Evolutionary conservation across 2,113 vertebrate genomes (phyloP).

Genomic region (Aphyosemion australe): DNA sequence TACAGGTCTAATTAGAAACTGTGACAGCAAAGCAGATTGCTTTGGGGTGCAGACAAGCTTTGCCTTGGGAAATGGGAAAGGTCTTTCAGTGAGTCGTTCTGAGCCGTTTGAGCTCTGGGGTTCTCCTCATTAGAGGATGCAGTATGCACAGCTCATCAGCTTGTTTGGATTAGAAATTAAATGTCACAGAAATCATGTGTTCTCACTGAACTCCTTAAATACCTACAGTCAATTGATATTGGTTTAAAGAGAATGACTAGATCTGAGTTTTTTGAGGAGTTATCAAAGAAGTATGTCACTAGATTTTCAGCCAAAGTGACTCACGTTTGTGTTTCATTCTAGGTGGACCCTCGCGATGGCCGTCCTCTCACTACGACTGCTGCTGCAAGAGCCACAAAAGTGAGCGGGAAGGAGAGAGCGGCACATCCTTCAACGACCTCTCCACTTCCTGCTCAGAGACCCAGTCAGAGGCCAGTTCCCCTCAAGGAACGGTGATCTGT

Average conservation of each 20-base stretch:
- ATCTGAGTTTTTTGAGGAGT: conserved; percentile 29
- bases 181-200: conserved; percentile 45
- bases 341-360: conserved; percentile 90
- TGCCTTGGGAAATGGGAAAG: conserved; percentile 48
- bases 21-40: conserved; percentile 45
- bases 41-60: conserved; percentile 46
- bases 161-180: conserved; percentile 55
- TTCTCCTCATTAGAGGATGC: conserved; percentile 51
- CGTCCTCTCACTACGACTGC: conserved; percentile 94
- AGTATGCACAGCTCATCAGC: conserved; percentile 53
- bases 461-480: conserved; percentile 96
- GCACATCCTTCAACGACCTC: conserved; percentile 96
- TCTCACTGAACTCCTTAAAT: conserved; percentile 31
- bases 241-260: conserved; percentile 26
- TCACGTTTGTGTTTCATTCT: conserved; percentile 28
- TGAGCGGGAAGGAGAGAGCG: conserved; percentile 93
- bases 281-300: no score
- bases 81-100: conserved; percentile 38
- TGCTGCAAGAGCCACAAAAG: conserved; percentile 96
- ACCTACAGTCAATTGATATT: conserved; percentile 25
- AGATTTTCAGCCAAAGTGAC: no score
- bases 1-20: conserved; percentile 48
- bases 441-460: conserved; percentile 97
- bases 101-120: conserved; percentile 32
- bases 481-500: conserved; percentile 93